Percentiles rank a stretch among this genome's conserved stretches.
These are phyloP conservation scores for Anagrus nilaparvatae DNA, from an alignment of 1,140 invertebrate genomes.

Conservation along the genomic window DNA sequence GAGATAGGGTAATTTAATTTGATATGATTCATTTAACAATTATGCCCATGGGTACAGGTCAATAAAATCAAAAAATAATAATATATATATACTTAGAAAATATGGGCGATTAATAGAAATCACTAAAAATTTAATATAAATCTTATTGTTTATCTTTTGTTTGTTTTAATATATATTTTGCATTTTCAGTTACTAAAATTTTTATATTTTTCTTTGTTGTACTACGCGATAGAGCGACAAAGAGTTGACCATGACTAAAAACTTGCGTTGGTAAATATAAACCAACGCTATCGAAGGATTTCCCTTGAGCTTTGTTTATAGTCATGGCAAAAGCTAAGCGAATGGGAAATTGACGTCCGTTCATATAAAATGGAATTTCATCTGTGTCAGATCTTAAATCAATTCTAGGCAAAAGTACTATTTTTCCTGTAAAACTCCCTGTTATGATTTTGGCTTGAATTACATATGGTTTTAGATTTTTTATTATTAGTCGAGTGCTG, in stretches of 20 bases:
- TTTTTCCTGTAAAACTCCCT: constrained; percentile 18
- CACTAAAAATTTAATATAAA: no score
- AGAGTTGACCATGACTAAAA: constrained; percentile 5
- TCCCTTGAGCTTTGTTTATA: constrained; percentile 48
- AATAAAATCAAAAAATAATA: no score
- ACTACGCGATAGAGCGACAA: background rate
- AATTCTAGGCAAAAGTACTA: background rate
- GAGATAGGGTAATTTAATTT: no score
- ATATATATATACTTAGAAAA: no score
- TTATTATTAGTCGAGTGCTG: constrained; percentile 33
- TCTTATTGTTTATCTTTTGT: no score
- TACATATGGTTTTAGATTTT: constrained; percentile 30
- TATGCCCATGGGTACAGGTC: no score
- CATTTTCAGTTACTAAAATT: background rate
- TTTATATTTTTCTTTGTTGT: background rate
- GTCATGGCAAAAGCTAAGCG: constrained; percentile 43
- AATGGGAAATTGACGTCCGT: constrained; percentile 38
- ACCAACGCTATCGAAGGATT: constrained; percentile 7
- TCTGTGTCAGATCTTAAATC: background rate
- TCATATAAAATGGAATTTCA: background rate
- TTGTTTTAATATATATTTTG: no score
- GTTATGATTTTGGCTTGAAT: constrained; percentile 37
- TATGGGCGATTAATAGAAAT: no score
- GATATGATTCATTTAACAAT: no score
- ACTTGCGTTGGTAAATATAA: background rate